These are phyloP conservation scores for Tinamus guttatus DNA, from an alignment of 2,113 vertebrate species.

Conservation along the genomic window DNA sequence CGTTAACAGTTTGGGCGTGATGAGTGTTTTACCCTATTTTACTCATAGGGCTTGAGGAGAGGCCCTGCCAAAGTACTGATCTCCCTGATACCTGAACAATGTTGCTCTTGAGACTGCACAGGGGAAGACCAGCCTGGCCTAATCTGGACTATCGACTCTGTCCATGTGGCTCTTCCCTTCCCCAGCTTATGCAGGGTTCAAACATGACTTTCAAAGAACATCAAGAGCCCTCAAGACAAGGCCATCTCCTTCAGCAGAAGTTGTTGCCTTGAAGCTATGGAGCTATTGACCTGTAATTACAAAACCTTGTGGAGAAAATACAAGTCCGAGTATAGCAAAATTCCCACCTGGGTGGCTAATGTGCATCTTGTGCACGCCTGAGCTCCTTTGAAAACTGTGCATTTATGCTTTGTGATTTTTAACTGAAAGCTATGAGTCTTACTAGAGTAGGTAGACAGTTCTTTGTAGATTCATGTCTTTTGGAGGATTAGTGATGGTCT, in stretches of 20 bases:
- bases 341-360: not conserved
- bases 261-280: not conserved
- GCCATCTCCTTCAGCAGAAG: not conserved
- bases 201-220: not conserved
- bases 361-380: not conserved
- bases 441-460: not conserved
- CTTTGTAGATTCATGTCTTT: not conserved
- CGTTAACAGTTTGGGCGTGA: not conserved
- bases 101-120: not conserved
- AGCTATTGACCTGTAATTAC: not conserved
- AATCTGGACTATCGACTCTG: accelerated
- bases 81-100: not conserved
- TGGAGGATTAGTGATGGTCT: not conserved
- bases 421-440: not conserved
- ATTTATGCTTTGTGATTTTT: not conserved
- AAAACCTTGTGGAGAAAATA: not conserved
- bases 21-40: not conserved
- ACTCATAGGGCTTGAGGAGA: not conserved
- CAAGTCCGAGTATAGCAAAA: not conserved
- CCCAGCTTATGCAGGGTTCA: not conserved
- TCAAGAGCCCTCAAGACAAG: not conserved
- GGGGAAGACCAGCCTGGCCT: not conserved
- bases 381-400: not conserved
- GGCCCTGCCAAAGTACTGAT: not conserved
- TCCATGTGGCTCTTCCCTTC: not conserved